Conservation (phyloP, 2,113 vertebrate species). For the Ptilonorhynchus violaceus region DNA sequence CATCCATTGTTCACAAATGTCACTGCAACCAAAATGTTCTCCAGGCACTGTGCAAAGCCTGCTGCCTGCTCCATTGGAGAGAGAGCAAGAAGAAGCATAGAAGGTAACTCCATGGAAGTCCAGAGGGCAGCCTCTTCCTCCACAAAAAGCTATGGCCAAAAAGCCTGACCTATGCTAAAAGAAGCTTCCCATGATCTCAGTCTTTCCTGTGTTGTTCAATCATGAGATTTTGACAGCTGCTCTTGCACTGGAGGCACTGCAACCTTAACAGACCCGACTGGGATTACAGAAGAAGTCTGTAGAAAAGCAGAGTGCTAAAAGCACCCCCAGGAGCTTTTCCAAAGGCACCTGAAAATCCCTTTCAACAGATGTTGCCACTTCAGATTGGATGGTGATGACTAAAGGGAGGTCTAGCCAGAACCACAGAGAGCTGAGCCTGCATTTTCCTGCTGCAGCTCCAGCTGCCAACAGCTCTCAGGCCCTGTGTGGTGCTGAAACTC, state of each 20-base stretch:
- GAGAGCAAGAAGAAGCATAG: background rate
- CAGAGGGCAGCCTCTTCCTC: background rate
- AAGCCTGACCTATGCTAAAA: background rate
- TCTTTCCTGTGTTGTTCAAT: background rate
- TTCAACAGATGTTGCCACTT: background rate
- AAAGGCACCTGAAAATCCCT: background rate
- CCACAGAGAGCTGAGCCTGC: background rate
- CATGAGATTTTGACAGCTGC: background rate
- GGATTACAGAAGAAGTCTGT: background rate
- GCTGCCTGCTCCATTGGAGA: background rate
- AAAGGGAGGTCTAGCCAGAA: background rate
- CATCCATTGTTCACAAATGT: background rate
- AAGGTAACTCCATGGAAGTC: background rate
- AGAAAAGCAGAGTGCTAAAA: background rate
- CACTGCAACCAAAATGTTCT: background rate
- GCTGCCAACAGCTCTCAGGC: background rate
- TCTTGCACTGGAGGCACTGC: background rate
- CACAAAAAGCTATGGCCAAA: background rate
- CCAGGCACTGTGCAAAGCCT: background rate
- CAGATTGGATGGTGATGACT: background rate
- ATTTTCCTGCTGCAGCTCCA: background rate
- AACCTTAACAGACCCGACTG: fast-evolving
- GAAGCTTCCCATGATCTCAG: background rate
- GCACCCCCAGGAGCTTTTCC: background rate
- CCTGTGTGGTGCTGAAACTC: background rate